phyloP scores from a whole-genome alignment of 1,140 invertebrate species.

The Euglossa dilemma region DNA sequence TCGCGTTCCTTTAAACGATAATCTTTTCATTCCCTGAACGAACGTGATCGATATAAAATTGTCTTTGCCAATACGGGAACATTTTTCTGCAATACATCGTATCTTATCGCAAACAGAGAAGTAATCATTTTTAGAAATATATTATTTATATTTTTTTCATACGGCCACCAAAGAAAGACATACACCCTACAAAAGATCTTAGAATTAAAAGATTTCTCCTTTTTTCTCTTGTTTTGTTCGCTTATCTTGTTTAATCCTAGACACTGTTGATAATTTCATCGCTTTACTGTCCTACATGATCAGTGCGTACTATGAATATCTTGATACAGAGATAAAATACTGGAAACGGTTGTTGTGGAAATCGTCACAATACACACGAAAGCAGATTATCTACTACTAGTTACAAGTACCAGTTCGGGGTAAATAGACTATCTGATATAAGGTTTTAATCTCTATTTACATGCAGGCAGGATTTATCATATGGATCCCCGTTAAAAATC shows the following conservation, averaged over 20 bases:
- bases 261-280: background rate
- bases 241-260: background rate
- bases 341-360: background rate
- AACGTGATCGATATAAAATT: background rate
- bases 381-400: background rate
- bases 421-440: background rate
- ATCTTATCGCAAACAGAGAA: conserved; percentile 23
- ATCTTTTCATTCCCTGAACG: background rate
- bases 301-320: background rate
- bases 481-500: background rate
- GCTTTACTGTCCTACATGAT: background rate
- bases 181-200: background rate
- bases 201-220: background rate
- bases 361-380: background rate
- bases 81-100: conserved; percentile 19
- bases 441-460: background rate
- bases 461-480: background rate
- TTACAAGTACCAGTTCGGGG: background rate
- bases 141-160: background rate
- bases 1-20: background rate
- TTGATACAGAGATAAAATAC: conserved; percentile 16
- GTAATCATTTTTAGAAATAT: conserved; percentile 26
- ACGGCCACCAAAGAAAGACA: no score
- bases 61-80: background rate
- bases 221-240: background rate